Conservation (phyloP, 2,113 vertebrate species). For the Rhinolophus ferrumequinum region DNA sequence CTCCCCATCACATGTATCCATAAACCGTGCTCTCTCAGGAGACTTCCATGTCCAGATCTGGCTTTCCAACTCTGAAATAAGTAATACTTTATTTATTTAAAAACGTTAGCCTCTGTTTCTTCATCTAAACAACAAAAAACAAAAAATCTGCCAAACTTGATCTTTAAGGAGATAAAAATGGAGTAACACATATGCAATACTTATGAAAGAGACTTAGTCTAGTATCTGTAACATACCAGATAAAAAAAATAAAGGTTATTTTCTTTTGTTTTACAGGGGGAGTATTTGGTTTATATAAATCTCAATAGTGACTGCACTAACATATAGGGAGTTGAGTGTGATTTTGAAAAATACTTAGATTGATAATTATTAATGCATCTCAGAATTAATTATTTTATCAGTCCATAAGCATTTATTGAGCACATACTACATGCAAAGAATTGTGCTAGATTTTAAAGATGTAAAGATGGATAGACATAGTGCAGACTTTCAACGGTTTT, state of each 20-base stretch:
- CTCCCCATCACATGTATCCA: neutral
- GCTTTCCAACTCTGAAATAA: conserved; percentile 11
- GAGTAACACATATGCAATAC: neutral
- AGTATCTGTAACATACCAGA: neutral
- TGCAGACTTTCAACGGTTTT: neutral
- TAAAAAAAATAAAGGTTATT: conserved; percentile 32
- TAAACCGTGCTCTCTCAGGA: neutral
- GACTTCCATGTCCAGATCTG: neutral
- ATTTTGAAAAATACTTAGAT: conserved; percentile 19
- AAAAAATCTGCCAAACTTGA: neutral
- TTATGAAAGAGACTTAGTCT: neutral
- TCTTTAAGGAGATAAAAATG: neutral
- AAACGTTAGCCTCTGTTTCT: neutral
- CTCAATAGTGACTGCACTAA: neutral
- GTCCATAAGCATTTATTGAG: neutral
- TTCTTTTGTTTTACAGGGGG: neutral
- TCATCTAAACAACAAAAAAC: neutral
- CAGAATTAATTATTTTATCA: neutral
- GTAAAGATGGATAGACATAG: neutral
- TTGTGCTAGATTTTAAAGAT: neutral
- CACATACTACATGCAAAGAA: neutral
- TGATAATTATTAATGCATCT: neutral
- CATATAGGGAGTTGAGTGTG: neutral
- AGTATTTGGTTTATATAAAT: neutral
- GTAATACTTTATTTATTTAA: neutral